Conservation (phyloP, 2,113 vertebrate genomes). For the Ranitomeya variabilis region DNA sequence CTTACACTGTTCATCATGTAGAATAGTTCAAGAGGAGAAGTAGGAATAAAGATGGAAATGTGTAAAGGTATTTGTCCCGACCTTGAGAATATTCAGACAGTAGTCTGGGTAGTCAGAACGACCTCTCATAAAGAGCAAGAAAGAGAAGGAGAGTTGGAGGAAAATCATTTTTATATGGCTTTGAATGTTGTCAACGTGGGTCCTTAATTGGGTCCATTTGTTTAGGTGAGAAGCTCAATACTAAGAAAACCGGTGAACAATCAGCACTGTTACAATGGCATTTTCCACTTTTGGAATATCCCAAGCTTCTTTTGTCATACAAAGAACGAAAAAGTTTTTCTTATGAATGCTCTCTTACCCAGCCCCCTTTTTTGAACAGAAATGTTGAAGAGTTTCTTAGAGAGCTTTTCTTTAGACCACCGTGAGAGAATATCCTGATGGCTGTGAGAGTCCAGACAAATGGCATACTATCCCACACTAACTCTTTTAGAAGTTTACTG, state of each 20-base stretch:
- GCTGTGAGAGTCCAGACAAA: conserved; percentile 38
- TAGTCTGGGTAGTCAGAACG: conserved; percentile 35
- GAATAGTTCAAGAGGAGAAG: conserved; percentile 47
- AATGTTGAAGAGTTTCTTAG: conserved; percentile 51
- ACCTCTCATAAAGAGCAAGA: conserved; percentile 25
- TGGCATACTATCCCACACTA: conserved; percentile 32
- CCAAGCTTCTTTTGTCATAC: conserved; percentile 50
- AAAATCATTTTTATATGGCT: conserved; percentile 40
- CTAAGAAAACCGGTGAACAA: conserved; percentile 44
- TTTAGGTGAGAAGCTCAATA: conserved; percentile 47
- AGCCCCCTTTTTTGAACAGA: conserved; percentile 43
- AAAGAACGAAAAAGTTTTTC: conserved; percentile 42
- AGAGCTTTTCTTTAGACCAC: conserved; percentile 54
- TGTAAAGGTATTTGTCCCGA: conserved; percentile 48
- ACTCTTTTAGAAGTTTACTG: neutral
- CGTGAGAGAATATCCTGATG: conserved; percentile 56
- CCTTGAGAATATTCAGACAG: conserved; percentile 53
- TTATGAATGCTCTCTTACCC: conserved; percentile 48
- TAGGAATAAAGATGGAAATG: conserved; percentile 19
- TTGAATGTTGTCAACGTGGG: conserved; percentile 35
- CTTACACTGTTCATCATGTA: conserved; percentile 36
- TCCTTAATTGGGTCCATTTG: conserved; percentile 56
- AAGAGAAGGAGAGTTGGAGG: conserved; percentile 37
- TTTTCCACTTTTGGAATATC: conserved; percentile 51
- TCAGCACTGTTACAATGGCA: conserved; percentile 45